Evolutionary conservation across 2,888 invertebrate species (phyloP).

Genomic region (Oscheius myriophilus): DNA sequence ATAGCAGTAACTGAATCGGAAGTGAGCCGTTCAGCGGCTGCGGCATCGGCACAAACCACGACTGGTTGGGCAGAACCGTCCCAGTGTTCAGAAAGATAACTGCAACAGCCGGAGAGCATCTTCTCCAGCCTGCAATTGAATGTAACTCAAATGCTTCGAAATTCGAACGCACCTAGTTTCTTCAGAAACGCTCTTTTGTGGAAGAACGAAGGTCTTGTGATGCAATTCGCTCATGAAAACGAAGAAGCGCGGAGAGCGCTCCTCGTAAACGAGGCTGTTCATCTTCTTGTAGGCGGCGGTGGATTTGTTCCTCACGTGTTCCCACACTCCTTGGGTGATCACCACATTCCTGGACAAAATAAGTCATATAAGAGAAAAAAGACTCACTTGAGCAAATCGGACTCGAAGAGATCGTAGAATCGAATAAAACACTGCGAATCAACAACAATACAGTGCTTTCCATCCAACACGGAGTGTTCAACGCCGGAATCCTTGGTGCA

Average conservation of each 20-base stretch:
- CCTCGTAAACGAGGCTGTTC: conserved; percentile 80
- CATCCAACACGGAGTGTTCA: conserved; percentile 7
- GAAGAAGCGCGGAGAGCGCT: conserved; percentile 78
- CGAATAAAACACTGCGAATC: conserved; percentile 55
- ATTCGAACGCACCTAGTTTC: conserved; percentile 24
- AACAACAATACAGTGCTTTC: conserved; percentile 47
- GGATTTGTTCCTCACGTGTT: conserved; percentile 77
- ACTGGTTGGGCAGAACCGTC: conserved; percentile 1
- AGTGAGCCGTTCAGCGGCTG: neutral
- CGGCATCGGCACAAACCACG: conserved; percentile 21
- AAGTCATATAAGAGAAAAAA: neutral
- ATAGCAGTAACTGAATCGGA: neutral
- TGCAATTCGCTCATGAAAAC: conserved; percentile 97
- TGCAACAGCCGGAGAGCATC: conserved; percentile 1
- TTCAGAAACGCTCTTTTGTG: conserved; percentile 36
- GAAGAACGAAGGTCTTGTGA: conserved; percentile 83
- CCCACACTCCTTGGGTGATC: conserved; percentile 63
- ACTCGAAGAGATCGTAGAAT: conserved; percentile 66
- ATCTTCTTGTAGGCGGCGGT: conserved; percentile 87
- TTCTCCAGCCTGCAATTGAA: conserved; percentile 17
- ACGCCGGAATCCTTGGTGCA: conserved; percentile 18
- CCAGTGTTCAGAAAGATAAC: conserved; percentile 26
- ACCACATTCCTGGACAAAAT: conserved; percentile 51
- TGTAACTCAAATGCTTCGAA: too few relatives aligned
- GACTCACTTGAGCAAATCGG: conserved; percentile 52